Percentiles rank a stretch among this genome's conserved stretches.
These are phyloP conservation scores for Laothoe populi DNA, from an alignment of 2,888 invertebrate genomes.

Conservation along the genomic window DNA sequence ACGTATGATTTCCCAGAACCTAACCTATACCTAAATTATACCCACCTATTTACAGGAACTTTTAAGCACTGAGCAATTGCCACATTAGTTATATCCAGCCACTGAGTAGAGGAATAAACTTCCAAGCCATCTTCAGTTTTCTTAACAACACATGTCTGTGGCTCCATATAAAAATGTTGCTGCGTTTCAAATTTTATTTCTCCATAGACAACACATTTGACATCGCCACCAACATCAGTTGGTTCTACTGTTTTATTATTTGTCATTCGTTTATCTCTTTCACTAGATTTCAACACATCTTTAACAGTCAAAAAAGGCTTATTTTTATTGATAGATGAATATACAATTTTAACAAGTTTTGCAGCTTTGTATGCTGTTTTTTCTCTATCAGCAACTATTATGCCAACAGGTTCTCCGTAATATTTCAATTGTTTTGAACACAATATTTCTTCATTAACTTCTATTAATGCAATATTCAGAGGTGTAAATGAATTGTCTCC, in stretches of 20 bases:
- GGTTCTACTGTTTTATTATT: conserved; percentile 57
- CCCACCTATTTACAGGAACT: conserved; percentile 84
- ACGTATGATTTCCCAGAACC: no score
- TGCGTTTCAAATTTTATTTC: conserved; percentile 85
- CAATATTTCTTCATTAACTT: conserved; percentile 64
- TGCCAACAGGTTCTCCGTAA: conserved; percentile 87
- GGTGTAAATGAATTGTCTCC: conserved; percentile 85
- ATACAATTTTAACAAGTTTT: conserved; percentile 78
- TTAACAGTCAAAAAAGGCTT: conserved; percentile 60
- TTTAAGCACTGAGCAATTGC: conserved; percentile 84
- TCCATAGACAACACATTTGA: conserved; percentile 80
- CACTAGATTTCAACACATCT: conserved; percentile 65
- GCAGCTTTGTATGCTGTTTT: conserved; percentile 83
- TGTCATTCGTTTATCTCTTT: conserved; percentile 56
- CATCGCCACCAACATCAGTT: conserved; percentile 64
- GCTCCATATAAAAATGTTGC: conserved; percentile 91
- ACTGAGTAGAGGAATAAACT: conserved; percentile 87
- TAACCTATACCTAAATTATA: no score
- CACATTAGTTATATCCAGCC: conserved; percentile 85
- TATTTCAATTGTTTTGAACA: conserved; percentile 76
- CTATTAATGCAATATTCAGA: conserved; percentile 49
- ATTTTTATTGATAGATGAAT: conserved; percentile 61
- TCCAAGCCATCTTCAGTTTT: conserved; percentile 90
- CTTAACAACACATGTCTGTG: conserved; percentile 87
- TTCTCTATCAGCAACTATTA: conserved; percentile 86